A percentile compares a stretch with the other conserved stretches of the same genome.
Conservation (phyloP, 35 echinoderm and acorn worm species). For the Lytechinus variegatus region DNA sequence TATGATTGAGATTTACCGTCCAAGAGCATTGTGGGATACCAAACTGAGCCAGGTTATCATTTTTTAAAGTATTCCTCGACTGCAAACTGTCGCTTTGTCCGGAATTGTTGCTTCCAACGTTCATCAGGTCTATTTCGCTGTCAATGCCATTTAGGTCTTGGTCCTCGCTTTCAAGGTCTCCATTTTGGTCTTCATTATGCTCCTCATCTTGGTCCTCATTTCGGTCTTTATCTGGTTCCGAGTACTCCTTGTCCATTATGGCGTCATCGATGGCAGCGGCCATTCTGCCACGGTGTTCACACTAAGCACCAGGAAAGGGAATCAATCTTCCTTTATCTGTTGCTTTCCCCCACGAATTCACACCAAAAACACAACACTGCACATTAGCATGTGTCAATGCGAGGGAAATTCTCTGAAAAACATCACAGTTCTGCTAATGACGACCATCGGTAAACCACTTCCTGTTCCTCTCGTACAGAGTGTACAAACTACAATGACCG, state of each 20-base stretch:
- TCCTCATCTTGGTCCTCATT: neutral
- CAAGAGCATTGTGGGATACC: conserved; percentile 78
- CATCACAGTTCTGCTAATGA: neutral
- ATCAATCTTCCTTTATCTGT: neutral
- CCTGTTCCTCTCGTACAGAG: neutral
- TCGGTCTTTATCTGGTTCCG: neutral
- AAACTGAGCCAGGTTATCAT: conserved; percentile 37
- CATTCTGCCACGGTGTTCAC: neutral
- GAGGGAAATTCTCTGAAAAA: neutral
- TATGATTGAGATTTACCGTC: conserved; percentile 79
- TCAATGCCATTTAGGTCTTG: neutral
- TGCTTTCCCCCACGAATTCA: too few species aligned
- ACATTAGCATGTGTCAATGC: neutral
- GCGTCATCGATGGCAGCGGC: neutral
- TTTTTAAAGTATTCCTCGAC: neutral
- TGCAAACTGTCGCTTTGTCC: neutral
- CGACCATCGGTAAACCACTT: neutral
- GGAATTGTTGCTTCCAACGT: neutral
- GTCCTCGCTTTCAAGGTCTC: neutral
- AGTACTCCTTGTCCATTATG: neutral
- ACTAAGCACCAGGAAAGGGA: neutral
- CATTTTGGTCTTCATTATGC: neutral
- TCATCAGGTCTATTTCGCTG: neutral
- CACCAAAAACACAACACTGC: neutral
- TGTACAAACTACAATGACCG: too few species aligned